Base-by-base conservation (phyloP, 2,888 invertebrate genomes). In the Rambutsinella grinnellia region DNA sequence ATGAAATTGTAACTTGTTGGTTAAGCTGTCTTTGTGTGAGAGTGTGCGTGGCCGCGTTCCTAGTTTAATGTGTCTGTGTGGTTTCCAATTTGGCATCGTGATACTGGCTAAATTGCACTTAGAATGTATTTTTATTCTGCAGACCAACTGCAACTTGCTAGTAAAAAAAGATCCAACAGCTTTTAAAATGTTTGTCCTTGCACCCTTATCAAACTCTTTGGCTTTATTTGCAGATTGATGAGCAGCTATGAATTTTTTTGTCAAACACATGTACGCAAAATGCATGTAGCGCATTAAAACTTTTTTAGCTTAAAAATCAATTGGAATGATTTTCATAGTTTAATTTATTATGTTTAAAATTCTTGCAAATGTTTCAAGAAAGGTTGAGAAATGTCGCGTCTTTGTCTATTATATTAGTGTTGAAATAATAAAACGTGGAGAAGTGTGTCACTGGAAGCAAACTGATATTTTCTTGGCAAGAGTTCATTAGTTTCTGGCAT, bases 371-470 rank as follows among this genome's bases (percentile, higher is more conserved):
- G 46, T 47, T 3, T 3, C 21, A 23, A 53, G 21, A 19, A 17
- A 44, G 8, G 8, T 13, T 54, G 19, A 23, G 19, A 24, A 19
- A 21, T 17, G 23, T 23, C 19, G 24, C 23, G 3, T 54, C 23
- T 54, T 3, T 19, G 23, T 21, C 23, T 63, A 26, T 26, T 60
- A 17, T 54, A 46, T 47, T 17, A 44, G 36, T 44, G 23, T 0
- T 57, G 10, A 2, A 17, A 24, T 27, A 54, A 28, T 51, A 19
- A 24, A 54, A 54, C 15, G 23, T 54, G 60, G 58, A 68, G 58
- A 68, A 60, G 58, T 68, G 68, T 68, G 68, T 68, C 68, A 68
- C 36, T 68, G 60, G 28, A 58, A 46, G n/a, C n/a, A n/a, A n/a
- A n/a, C n/a, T n/a, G n/a, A n/a, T n/a, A 51, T 60, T 49, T 27